phyloP scores from a whole-genome alignment of 2,113 vertebrate genomes.

The Suncus etruscus region DNA sequence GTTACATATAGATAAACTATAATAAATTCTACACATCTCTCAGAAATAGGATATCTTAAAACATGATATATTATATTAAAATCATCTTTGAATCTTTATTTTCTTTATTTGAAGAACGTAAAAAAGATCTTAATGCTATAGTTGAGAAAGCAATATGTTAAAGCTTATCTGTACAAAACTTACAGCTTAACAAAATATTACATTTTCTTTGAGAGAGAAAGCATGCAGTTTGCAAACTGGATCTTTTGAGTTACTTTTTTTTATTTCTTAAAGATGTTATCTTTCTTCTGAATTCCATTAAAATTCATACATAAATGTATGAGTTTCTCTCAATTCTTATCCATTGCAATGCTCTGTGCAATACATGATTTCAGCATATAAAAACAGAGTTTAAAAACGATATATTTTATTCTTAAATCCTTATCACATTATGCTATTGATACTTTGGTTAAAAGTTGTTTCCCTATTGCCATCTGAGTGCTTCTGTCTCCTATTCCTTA shows the following conservation, averaged over 20 bases:
- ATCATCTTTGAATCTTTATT: slow-evolving; percentile 18
- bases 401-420: slow-evolving; percentile 25
- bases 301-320: slow-evolving; percentile 67
- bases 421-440: neutral
- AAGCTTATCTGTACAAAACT: slow-evolving; percentile 70
- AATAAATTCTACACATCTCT: neutral
- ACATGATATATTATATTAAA: slow-evolving; percentile 42
- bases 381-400: neutral
- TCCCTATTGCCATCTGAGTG: neutral
- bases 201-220: slow-evolving; percentile 59
- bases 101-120: slow-evolving; percentile 58
- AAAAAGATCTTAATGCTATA: slow-evolving; percentile 11
- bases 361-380: neutral
- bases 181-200: slow-evolving; percentile 57
- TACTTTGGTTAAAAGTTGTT: neutral
- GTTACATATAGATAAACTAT: too few species aligned
- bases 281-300: slow-evolving; percentile 57
- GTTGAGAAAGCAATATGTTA: slow-evolving; percentile 70
- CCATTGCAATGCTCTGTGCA: neutral
- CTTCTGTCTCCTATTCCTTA: neutral
- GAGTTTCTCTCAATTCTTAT: slow-evolving; percentile 37
- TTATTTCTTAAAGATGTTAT: slow-evolving; percentile 60
- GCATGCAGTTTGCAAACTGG: neutral
- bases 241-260: slow-evolving; percentile 57
- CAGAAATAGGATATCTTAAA: neutral